These are phyloP conservation scores for Rhopalosiphum padi DNA, from an alignment of 1,140 invertebrate species.

Conservation along the genomic window DNA sequence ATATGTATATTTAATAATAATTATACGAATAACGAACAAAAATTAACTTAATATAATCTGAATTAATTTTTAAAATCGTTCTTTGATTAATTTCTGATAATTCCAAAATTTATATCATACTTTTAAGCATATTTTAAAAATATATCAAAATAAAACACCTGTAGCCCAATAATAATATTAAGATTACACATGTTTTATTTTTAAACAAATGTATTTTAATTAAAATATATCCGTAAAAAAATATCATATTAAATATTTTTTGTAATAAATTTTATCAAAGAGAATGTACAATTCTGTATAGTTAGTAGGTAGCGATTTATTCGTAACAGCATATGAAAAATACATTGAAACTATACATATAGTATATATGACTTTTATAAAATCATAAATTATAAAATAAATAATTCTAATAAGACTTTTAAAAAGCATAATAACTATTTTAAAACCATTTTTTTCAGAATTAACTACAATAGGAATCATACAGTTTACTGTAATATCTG, in stretches of 20 bases:
- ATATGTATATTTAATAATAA: background rate
- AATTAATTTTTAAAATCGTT: background rate
- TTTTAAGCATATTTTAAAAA: background rate
- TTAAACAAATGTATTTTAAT: background rate
- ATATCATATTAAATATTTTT: constrained; percentile 1
- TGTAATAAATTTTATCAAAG: background rate
- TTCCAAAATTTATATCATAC: background rate
- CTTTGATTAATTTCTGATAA: background rate
- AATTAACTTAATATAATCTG: background rate
- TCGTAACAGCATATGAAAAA: background rate
- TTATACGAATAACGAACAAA: background rate
- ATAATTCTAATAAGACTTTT: background rate
- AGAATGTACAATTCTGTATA: background rate
- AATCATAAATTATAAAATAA: background rate
- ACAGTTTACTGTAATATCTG: background rate
- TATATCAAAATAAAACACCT: background rate
- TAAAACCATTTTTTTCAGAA: background rate
- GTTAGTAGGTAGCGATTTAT: background rate
- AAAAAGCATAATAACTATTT: background rate
- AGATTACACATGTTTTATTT: background rate
- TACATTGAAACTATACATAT: background rate
- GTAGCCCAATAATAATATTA: background rate
- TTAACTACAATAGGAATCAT: background rate
- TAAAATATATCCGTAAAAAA: background rate
- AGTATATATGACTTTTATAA: background rate